Base-by-base conservation (phyloP, 2,113 vertebrate genomes). In the Eira barbara region DNA sequence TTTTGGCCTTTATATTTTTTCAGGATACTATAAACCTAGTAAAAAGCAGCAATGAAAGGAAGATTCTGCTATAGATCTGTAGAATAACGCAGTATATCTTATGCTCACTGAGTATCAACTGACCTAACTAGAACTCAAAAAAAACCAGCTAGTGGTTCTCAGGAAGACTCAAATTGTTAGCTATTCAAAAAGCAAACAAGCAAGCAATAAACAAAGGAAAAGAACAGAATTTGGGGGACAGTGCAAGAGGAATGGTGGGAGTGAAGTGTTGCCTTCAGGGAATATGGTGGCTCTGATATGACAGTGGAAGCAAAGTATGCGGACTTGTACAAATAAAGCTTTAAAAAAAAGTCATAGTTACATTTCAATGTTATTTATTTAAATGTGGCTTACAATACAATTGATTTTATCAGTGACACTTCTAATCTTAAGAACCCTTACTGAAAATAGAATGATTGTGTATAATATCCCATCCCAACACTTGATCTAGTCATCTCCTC, bases 351-450 rank as follows among this genome's bases (percentile, higher is more conserved):
- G 78, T 89, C 94, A 96, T 59, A 90, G 39, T 80, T 97, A 65
- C 79, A 97, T 97, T 97, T 98, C 23, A 95, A 86, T 89, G 78
- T 81, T 89, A 97, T 89, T 96, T 96, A 97, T 97, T 95, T 96
- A 93, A 91, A 71, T 92, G n/a, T 89, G 45, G 67, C 52, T 97
- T 93, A 93, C 76, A 97, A 76, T 93, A 94, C 85, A 97, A 74
- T 86, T 89, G 84, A 59, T 74, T 94, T 91, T 84, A 92, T 71
- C 47, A 92, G 14, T 87, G 49, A 89, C 47, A 95, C n/a, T 93
- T n/a, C 42, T 91, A 84, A 93, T 88, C 34, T 79, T 95, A 91
- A 94, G 67, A 96, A 55, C 90, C 31, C 83, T 57, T 82, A 92
- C 49, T 67, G 34, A 93, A 97, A 95, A 90, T 12, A 92, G 59